phyloP scores from a whole-genome alignment of 2,888 invertebrate genomes.

The Lepidochitona cinerea region DNA sequence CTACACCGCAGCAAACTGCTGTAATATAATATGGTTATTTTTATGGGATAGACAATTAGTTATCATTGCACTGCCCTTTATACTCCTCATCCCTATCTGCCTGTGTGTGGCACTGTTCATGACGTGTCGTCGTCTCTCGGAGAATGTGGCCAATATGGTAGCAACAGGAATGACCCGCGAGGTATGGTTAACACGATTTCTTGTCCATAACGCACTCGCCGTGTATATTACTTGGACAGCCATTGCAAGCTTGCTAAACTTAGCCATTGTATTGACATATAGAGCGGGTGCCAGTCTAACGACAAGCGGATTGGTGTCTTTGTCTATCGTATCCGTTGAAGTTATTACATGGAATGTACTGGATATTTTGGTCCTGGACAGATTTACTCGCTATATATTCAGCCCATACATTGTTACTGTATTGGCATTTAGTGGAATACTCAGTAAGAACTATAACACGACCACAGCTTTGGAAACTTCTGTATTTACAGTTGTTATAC shows the following conservation, averaged over 20 bases:
- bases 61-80: slow-evolving; percentile 19
- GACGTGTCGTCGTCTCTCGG: slow-evolving; percentile 34
- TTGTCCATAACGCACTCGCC: slow-evolving; percentile 50
- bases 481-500: slow-evolving; percentile 30
- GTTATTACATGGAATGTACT: slow-evolving; percentile 42
- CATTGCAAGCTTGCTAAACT: slow-evolving; percentile 44
- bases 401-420: slow-evolving; percentile 46
- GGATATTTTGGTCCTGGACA: slow-evolving; percentile 44
- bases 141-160: slow-evolving; percentile 27
- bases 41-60: slow-evolving; percentile 45
- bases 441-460: slow-evolving; percentile 28
- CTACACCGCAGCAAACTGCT: slow-evolving; percentile 33
- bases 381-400: slow-evolving; percentile 38
- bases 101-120: slow-evolving; percentile 40
- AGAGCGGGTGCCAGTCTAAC: slow-evolving; percentile 11
- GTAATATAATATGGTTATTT: slow-evolving; percentile 48
- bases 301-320: slow-evolving; percentile 29
- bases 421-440: slow-evolving; percentile 39
- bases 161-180: slow-evolving; percentile 26
- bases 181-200: slow-evolving; percentile 45
- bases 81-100: slow-evolving; percentile 26
- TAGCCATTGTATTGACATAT: slow-evolving; percentile 43
- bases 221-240: slow-evolving; percentile 49
- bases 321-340: slow-evolving; percentile 39
- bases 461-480: slow-evolving; percentile 19